phyloP scores from a whole-genome alignment of 2,888 invertebrate genomes.

The Diarsia dahlii region DNA sequence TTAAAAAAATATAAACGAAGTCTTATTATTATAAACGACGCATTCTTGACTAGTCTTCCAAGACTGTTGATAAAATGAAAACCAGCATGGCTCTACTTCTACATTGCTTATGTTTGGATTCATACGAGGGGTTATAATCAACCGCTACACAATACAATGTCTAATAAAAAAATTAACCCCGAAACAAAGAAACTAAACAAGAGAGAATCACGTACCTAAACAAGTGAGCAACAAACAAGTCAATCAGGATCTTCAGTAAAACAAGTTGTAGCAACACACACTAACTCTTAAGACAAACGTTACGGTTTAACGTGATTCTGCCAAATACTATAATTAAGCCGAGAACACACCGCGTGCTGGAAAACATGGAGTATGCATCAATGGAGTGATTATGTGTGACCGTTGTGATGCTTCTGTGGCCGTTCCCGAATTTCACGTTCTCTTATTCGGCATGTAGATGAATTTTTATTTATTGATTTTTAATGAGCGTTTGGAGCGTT shows the following conservation, averaged over 20 bases:
- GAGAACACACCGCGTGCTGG: conserved; percentile 27
- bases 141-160: neutral
- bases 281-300: conserved; percentile 45
- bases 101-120: neutral
- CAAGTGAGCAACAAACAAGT: conserved; percentile 31
- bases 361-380: conserved; percentile 17
- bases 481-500: too few relatives aligned
- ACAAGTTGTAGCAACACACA: conserved; percentile 43
- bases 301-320: conserved; percentile 30
- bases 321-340: conserved; percentile 48
- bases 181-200: conserved; percentile 27
- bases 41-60: neutral
- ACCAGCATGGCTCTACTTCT: neutral
- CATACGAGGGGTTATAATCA: neutral
- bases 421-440: too few relatives aligned
- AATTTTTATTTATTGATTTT: neutral
- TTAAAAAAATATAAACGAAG: neutral
- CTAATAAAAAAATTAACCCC: conserved; percentile 9
- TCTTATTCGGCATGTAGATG: neutral
- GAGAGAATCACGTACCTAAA: conserved; percentile 6
- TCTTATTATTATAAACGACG: too few relatives aligned
- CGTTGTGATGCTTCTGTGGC: neutral
- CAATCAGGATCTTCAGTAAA: conserved; percentile 33
- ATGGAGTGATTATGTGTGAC: conserved; percentile 29
- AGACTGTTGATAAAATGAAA: neutral